Evolutionary conservation across 2,113 vertebrate species (phyloP).

Genomic region (Epinephelus moara): DNA sequence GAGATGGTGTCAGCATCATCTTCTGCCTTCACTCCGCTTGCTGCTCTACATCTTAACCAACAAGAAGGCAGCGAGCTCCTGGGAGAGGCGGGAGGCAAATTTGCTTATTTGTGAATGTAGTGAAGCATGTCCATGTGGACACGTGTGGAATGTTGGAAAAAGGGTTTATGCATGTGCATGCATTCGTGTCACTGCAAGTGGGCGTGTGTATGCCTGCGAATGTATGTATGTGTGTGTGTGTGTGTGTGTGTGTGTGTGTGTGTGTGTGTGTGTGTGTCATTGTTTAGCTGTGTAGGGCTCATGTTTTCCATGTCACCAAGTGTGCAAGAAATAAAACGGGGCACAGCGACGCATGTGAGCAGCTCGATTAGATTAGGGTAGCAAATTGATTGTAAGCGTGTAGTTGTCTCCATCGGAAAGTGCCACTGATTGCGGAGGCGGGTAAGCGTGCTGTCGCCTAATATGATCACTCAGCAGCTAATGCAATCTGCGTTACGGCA

Average conservation of each 20-base stretch:
- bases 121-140: constrained; percentile 47
- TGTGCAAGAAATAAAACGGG: constrained; percentile 60
- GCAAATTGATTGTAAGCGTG: constrained; percentile 82
- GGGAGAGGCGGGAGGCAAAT: constrained; percentile 40
- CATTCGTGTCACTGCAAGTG: constrained; percentile 31
- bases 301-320: constrained; percentile 63
- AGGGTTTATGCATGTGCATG: constrained; percentile 39
- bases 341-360: constrained; percentile 45
- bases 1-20: constrained; percentile 41
- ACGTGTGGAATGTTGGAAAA: constrained; percentile 27
- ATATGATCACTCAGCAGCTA: constrained; percentile 80
- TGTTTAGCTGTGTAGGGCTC: constrained; percentile 47
- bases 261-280: constrained; percentile 34
- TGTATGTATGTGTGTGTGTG: constrained; percentile 25
- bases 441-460: constrained; percentile 69
- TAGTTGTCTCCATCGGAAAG: constrained; percentile 72
- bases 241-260: constrained; percentile 28
- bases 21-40: constrained; percentile 9
- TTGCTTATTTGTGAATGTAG: constrained; percentile 56
- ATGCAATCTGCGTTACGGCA: constrained; percentile 74
- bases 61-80: constrained; percentile 39
- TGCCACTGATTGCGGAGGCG: constrained; percentile 74
- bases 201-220: constrained; percentile 2
- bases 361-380: constrained; percentile 71
- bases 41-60: constrained; percentile 39